These are phyloP conservation scores for Microtus ochrogaster DNA, from an alignment of 2,113 vertebrate species.

Conservation along the genomic window DNA sequence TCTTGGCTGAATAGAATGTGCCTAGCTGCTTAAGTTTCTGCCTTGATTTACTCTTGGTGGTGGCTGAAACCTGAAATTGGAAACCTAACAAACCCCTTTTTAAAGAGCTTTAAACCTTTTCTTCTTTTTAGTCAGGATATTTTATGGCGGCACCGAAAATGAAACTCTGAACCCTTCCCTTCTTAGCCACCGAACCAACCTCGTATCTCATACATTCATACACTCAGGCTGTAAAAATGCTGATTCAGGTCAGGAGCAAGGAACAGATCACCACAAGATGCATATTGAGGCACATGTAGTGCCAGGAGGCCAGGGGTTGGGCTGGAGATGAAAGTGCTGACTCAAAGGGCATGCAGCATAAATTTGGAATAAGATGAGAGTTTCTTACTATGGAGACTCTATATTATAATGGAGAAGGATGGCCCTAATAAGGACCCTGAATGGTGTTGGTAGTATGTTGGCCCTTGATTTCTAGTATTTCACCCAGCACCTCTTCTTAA, in stretches of 20 bases:
- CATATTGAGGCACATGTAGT: background rate
- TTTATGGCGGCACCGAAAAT: background rate
- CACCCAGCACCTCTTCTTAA: background rate
- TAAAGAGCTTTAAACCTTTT: background rate
- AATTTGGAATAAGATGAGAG: background rate
- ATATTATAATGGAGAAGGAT: background rate
- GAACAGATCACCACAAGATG: background rate
- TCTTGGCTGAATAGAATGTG: background rate
- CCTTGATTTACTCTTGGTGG: background rate
- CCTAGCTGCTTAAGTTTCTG: background rate
- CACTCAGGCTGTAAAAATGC: background rate
- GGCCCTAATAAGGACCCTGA: background rate
- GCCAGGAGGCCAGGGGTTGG: background rate
- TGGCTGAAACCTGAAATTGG: background rate
- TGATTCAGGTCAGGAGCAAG: background rate
- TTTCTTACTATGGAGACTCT: background rate
- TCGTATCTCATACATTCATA: background rate
- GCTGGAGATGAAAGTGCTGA: background rate
- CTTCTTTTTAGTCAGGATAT: background rate
- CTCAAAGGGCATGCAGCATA: background rate
- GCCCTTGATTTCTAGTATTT: conserved; percentile 3
- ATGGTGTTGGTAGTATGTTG: fast-evolving
- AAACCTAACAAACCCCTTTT: background rate
- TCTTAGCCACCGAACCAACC: background rate
- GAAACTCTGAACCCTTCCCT: background rate